A percentile compares a stretch with the other conserved stretches of the same genome.
phyloP scores from a whole-genome alignment of 2,888 invertebrate genomes.

The Hybos culiciformis region DNA sequence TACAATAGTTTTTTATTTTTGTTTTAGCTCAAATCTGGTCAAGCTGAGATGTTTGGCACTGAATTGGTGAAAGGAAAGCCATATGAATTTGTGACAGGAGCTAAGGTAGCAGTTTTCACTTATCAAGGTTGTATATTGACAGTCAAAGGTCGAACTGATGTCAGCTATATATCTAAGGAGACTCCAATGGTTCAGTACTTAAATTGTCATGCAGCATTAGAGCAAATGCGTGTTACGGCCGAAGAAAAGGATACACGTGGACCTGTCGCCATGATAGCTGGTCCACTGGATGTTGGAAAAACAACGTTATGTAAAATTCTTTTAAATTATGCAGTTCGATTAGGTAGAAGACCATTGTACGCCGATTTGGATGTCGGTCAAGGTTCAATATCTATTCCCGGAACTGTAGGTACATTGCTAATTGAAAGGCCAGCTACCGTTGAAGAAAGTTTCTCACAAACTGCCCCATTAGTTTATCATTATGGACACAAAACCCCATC shows the following conservation, averaged over 20 bases:
- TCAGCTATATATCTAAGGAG: constrained; percentile 87
- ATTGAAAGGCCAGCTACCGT: constrained; percentile 88
- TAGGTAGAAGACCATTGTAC: constrained; percentile 76
- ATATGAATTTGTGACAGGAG: constrained; percentile 77
- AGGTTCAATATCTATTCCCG: constrained; percentile 81
- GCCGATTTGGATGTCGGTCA: constrained; percentile 96
- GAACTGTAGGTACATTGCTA: constrained; percentile 76
- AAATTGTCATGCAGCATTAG: constrained; percentile 90
- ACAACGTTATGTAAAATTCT: constrained; percentile 78
- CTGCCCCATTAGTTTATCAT: constrained; percentile 85
- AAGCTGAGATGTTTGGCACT: constrained; percentile 93
- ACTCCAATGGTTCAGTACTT: constrained; percentile 93
- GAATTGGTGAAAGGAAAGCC: constrained; percentile 86
- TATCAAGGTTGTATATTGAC: constrained; percentile 89
- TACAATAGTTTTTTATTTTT: not conserved
- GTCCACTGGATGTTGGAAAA: constrained; percentile 94
- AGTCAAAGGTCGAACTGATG: constrained; percentile 77
- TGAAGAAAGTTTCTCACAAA: constrained; percentile 89
- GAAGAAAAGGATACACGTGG: constrained; percentile 61
- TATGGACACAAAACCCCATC: constrained; percentile 73
- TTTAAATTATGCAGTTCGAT: constrained; percentile 87
- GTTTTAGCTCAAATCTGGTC: constrained; percentile 66
- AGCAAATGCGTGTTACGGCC: constrained; percentile 72
- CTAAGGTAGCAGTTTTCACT: constrained; percentile 91
- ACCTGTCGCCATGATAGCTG: constrained; percentile 80